Evolutionary conservation across 2,888 invertebrate genomes (phyloP).

Genomic region (Parnassius apollo): DNA sequence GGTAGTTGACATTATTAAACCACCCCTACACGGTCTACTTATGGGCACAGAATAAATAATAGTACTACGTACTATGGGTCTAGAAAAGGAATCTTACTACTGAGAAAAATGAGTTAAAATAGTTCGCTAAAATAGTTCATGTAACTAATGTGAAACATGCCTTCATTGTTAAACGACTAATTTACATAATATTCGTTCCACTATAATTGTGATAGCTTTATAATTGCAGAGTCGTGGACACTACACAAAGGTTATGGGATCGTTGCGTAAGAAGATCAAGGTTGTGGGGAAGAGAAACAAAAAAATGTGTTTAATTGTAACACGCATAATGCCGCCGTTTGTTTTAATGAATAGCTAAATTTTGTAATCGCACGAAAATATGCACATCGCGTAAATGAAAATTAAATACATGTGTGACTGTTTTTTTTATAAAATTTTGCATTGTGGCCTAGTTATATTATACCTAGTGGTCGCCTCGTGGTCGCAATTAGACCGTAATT

Average conservation of each 20-base stretch:
- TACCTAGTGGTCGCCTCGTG: too few relatives aligned
- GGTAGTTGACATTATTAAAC: too few relatives aligned
- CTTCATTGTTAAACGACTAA: neutral
- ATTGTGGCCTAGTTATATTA: too few relatives aligned
- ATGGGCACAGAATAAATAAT: too few relatives aligned
- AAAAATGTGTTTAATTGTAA: constrained; percentile 11
- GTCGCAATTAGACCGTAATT: too few relatives aligned
- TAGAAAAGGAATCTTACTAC: too few relatives aligned
- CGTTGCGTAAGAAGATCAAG: constrained; percentile 18
- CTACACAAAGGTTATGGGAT: constrained; percentile 25
- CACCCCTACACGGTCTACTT: too few relatives aligned
- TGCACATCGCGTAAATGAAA: neutral
- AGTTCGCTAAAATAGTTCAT: too few relatives aligned
- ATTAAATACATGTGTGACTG: too few relatives aligned
- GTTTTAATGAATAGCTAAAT: constrained; percentile 1
- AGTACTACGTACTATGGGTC: too few relatives aligned
- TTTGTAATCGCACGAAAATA: neutral
- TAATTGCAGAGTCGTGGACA: neutral
- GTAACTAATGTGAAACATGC: neutral
- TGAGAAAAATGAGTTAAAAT: too few relatives aligned
- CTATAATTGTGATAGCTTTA: constrained; percentile 18
- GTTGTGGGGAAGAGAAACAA: constrained; percentile 5
- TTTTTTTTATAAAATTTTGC: too few relatives aligned
- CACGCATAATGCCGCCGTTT: constrained; percentile 13
- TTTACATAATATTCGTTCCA: constrained; percentile 10